phyloP scores from a whole-genome alignment of 2,797 vertebrate species.

The Crypturellus tataupa region DNA sequence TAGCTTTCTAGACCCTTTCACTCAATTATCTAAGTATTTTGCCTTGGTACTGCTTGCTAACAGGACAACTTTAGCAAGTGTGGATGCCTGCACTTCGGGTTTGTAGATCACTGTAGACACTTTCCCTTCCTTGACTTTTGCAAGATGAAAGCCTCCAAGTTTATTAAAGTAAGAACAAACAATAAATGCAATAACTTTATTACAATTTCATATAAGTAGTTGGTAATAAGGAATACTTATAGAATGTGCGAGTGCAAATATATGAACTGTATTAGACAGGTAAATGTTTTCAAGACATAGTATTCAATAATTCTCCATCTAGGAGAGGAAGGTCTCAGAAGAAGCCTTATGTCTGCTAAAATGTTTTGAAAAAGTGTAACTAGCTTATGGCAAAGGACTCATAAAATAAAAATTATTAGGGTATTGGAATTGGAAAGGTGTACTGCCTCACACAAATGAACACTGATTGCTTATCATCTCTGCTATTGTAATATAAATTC shows the following conservation, averaged over 20 bases:
- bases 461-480: neutral
- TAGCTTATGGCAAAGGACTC: neutral
- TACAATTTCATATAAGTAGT: neutral
- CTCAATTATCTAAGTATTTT: neutral
- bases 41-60: neutral
- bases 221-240: neutral
- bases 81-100: neutral
- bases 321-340: neutral
- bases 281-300: neutral
- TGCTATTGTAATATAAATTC: neutral
- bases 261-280: neutral
- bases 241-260: neutral
- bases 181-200: neutral
- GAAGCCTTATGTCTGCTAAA: neutral
- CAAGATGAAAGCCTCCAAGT: neutral
- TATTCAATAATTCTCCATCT: neutral
- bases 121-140: neutral
- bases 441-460: neutral
- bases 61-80: neutral
- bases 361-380: neutral
- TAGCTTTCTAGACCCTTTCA: neutral
- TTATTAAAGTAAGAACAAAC: neutral
- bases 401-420: neutral
- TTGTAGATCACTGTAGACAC: neutral
- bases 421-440: neutral